Base-by-base conservation (phyloP, 2,888 invertebrate species). In the Portevinia maculata region DNA sequence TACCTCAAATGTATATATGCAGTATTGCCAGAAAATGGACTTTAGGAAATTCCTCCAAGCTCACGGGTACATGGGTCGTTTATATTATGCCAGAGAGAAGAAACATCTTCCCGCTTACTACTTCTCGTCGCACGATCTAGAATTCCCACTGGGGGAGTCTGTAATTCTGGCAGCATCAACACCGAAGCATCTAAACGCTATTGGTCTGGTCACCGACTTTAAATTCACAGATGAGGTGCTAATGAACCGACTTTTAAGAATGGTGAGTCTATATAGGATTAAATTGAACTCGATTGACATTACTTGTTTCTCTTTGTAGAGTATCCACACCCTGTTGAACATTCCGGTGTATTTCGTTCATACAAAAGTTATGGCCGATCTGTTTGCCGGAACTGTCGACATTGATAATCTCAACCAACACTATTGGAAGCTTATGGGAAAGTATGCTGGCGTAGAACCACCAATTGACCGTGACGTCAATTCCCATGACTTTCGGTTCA, bases 291-390 rank as follows among this genome's bases (percentile, higher is more conserved):
- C n/a, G n/a, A 48, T 13, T 24, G 46, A 46, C 44, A 37, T n/a
- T n/a, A n/a, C n/a, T 13, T 6, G 0, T 1, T 0, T 28, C 39
- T 34, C 2, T 13, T 85, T 90, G 1, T 88, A 93, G 92, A 94
- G 94, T 9, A 90, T 95, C 17, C 93, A 94, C 11, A 95, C 95
- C 87, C 92, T 95, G 19, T 93, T 94, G 0, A 95, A 94, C 87
- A 90, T 95, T 1, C 95, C 95, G 0, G 94, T 93, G 86, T 94
- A 91, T 0, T 95, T 94, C 86, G 90, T 95, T 0, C 92, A 95
- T 85, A 95, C 95, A 76, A 87, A 93, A 30, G 94, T 93, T 90
- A 92, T 95, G 55, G 95, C 94, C 90, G 93, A 93, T 44, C 92
- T 95, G 3, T 93, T 94, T 88, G 92, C 92, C 6, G 93, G 93